Base-by-base conservation (phyloP, 2,797 vertebrate genomes). In the Diglossa cyanea region DNA sequence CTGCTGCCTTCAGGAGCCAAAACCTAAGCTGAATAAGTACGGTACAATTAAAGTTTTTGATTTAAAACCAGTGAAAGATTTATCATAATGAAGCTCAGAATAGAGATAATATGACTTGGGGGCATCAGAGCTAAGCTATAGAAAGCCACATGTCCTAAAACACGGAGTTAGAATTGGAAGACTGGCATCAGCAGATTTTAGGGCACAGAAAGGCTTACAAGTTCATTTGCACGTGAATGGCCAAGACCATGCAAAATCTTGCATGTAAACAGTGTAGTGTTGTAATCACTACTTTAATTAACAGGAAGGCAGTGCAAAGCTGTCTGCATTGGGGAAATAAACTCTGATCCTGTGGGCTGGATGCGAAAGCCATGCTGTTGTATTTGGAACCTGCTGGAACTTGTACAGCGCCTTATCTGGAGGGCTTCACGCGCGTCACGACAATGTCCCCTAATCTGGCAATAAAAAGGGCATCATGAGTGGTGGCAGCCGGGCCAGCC, bases 231-330 rank as follows among this genome's bases (percentile, higher is more conserved):
- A 97, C 95, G 88, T 97, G 95, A 97, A 96, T 96, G 87, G 94
- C 94, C 95, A 94, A 96, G 95, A 94, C 95, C 94, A 74, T 95
- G 94, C 85, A 94, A 94, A 97, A 97, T 95, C 95, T 97, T 96
- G 88, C 94, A 60, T 96, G 95, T 94, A 97, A 96, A 97, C 91
- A 96, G 95, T 24, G 93, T 2, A 30, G 96, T 81, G 94, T 96
- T 96, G 96, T 97, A 95, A 96, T 96, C 95, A 96, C 90, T 96
- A 95, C 89, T 96, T 97, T 97, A 97, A 97, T 96, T 96, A 97
- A 96, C 95, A 75, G 89, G 93, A 90, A 96, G 89, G 94, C 96
- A 93, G 89, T 26, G 87, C 90, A 96, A 97, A 96, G 95, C 95
- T 95, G 91, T 54, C 95, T 96, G 95, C 95, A 91, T 94, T 86